Evolutionary conservation across 2,113 vertebrate genomes (phyloP), one percentile per base, ranked within the genome.

Genomic region (Acrocephalus arundinaceus): DNA sequence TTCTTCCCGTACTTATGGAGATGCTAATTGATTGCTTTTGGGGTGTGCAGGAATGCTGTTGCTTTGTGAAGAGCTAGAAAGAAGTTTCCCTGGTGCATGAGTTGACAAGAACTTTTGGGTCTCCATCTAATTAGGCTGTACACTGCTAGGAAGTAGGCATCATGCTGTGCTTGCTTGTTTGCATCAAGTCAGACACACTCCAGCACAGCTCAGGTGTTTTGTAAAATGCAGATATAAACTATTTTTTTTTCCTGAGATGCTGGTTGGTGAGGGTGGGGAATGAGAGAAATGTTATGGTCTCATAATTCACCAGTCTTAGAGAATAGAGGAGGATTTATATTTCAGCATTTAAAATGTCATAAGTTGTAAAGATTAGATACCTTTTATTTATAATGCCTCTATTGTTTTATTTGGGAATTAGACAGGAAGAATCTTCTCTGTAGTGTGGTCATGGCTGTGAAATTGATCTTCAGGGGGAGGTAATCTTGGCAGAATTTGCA

Each of bases 121-220:
- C 58, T 92, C 52, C 31, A 33, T 87, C 61, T 95, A 94, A 95
- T 94, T 89, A 96, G 70, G 31, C 52, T 89, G 49, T 72, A 91
- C 76, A 49, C 76, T 72, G 73, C 73, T 72, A 61, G 84, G 65
- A 89, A 91, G 54, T 18, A 72, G 59, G 70, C 66, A 87, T 59
- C 95, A 82, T 21, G 73, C 91, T 94, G 94, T 89, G 74, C 63
- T 91, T 88, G 33, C 61, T 95, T 87, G 87, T 81, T 93, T 93
- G 82, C 48, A 77, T 91, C 54, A 75, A 65, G 30, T 55, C 78
- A 93, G 48, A 85, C 67, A 89, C 54, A 37, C 13, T 84, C 71
- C 82, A 90, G 84, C 45, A 57, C 77, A 84, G 61, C 35, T 92
- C 57, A 83, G 59, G 54, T 91, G 45, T 67, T 84, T 93, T 83